A percentile compares a stretch with the other conserved stretches of the same genome.
Evolutionary conservation across 2,888 invertebrate species (phyloP).

Genomic region (Alloplasta piceator): DNA sequence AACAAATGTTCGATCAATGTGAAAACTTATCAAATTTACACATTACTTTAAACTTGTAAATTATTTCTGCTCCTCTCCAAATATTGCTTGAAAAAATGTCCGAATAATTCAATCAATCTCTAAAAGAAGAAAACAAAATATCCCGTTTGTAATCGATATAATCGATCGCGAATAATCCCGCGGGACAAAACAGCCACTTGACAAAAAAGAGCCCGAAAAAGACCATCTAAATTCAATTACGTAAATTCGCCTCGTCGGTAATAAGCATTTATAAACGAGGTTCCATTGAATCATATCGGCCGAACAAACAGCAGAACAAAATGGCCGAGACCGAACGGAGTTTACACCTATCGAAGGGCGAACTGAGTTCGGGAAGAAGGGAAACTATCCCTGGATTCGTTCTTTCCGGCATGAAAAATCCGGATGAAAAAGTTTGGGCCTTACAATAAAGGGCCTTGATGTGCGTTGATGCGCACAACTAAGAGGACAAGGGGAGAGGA

Average conservation of each 20-base stretch:
- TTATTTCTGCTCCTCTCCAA: no score
- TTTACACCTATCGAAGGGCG: conserved; percentile 41
- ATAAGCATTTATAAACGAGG: conserved; percentile 20
- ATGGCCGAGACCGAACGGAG: conserved; percentile 44
- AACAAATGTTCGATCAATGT: no score
- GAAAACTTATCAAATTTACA: no score
- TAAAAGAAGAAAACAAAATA: no score
- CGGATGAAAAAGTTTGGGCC: conserved; percentile 21
- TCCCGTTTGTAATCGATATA: no score
- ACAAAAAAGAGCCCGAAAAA: neutral
- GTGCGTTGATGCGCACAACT: conserved; percentile 17
- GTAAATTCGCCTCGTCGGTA: neutral
- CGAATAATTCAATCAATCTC: no score
- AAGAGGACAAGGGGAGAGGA: conserved; percentile 29
- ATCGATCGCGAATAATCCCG: no score
- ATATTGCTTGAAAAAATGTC: no score
- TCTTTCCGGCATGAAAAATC: conserved; percentile 20
- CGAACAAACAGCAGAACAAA: conserved; percentile 35
- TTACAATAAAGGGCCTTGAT: conserved; percentile 40
- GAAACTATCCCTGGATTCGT: conserved; percentile 37
- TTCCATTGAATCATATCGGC: conserved; percentile 13
- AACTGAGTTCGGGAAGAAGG: neutral
- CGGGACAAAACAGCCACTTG: no score
- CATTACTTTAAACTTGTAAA: no score
- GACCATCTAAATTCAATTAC: conserved; percentile 18